Evolutionary conservation across 2,113 vertebrate genomes (phyloP).

Genomic region (Cisticola juncidis): DNA sequence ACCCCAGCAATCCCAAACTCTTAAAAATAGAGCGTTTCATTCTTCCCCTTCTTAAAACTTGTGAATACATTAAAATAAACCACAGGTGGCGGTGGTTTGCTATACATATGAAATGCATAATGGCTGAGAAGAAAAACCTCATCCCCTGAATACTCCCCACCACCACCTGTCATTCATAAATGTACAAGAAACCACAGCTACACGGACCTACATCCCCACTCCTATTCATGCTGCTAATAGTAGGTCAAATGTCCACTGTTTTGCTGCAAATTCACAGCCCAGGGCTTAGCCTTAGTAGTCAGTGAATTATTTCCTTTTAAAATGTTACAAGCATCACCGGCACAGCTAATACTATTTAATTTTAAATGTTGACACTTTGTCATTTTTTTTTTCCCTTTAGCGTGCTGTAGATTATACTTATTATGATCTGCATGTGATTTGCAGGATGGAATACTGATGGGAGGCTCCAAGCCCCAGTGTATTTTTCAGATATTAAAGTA

Average conservation of each 20-base stretch:
- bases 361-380: conserved; percentile 56
- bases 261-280: conserved; percentile 24
- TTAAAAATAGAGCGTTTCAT: background rate
- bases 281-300: conserved; percentile 31
- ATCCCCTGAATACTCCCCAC: conserved; percentile 21
- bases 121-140: conserved; percentile 50
- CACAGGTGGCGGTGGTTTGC: conserved; percentile 68
- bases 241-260: conserved; percentile 56
- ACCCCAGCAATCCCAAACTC: conserved; percentile 11
- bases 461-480: conserved; percentile 21
- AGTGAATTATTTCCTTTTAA: conserved; percentile 55
- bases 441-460: conserved; percentile 40
- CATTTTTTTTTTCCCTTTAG: conserved; percentile 44
- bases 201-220: conserved; percentile 13
- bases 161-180: conserved; percentile 61
- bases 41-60: conserved; percentile 19
- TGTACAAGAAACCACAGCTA: conserved; percentile 27
- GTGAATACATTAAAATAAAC: conserved; percentile 64
- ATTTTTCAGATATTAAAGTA: conserved; percentile 63
- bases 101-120: conserved; percentile 46
- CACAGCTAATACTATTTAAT: conserved; percentile 57
- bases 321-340: conserved; percentile 49
- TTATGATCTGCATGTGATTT: conserved; percentile 44
- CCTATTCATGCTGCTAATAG: conserved; percentile 51
- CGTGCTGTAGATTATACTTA: conserved; percentile 42